Percentiles rank a stretch among this genome's conserved stretches.
Conservation (phyloP, 2,797 vertebrate genomes). For the Ceryle rudis region DNA sequence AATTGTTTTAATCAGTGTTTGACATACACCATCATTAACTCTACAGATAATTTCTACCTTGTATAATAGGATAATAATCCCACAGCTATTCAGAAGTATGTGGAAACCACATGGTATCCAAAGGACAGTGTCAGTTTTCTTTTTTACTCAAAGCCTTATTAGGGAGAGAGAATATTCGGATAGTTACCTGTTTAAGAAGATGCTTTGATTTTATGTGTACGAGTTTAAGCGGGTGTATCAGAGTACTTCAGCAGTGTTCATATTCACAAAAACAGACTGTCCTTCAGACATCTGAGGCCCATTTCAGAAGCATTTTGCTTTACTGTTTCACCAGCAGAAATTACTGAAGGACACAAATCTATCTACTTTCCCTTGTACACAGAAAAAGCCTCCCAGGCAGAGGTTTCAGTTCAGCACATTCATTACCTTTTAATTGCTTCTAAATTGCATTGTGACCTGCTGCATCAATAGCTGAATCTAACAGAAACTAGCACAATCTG, state of each 20-base stretch:
- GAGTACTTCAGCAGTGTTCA: background rate
- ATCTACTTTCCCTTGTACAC: conserved; percentile 72
- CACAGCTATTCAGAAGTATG: background rate
- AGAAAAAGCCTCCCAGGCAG: conserved; percentile 85
- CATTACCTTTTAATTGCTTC: conserved; percentile 95
- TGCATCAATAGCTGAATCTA: conserved; percentile 84
- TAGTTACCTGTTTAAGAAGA: background rate
- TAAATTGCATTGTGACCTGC: conserved; percentile 90
- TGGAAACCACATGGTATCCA: background rate
- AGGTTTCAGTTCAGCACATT: conserved; percentile 87
- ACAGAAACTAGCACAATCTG: conserved; percentile 66
- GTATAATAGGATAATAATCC: conserved; percentile 13
- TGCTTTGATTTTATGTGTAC: background rate
- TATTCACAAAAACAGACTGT: conserved; percentile 25
- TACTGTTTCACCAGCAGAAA: conserved; percentile 59
- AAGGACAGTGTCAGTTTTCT: background rate
- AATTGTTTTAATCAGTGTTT: conserved; percentile 39
- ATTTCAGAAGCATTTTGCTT: conserved; percentile 23
- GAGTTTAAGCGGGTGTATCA: background rate
- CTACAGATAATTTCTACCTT: background rate
- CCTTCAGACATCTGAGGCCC: conserved; percentile 53
- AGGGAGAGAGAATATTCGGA: background rate
- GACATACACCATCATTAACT: background rate
- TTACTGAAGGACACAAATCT: conserved; percentile 77
- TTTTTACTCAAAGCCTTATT: background rate